Evolutionary conservation across 2,888 invertebrate genomes (phyloP).

Genomic region (Halictus ligatus): DNA sequence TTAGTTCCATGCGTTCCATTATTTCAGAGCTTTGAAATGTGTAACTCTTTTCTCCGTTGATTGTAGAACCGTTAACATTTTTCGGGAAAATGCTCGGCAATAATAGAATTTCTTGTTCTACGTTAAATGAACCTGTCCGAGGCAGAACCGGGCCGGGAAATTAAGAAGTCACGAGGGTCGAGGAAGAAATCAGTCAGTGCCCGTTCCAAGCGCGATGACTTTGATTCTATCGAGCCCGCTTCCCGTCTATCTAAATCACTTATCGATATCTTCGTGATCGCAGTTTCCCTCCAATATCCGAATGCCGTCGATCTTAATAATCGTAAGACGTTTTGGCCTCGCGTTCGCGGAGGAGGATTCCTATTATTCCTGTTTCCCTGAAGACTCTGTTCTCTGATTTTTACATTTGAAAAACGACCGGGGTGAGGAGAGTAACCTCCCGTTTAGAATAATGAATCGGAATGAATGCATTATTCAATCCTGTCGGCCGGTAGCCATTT

Average conservation of each 20-base stretch:
- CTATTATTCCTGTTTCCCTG: background rate
- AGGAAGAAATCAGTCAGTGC: conserved; percentile 65
- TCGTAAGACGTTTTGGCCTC: background rate
- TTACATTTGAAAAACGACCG: background rate
- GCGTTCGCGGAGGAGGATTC: background rate
- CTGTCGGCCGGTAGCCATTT: conserved; percentile 3
- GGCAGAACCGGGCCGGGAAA: conserved; percentile 37
- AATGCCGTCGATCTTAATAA: conserved; percentile 47
- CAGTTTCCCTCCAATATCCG: conserved; percentile 42
- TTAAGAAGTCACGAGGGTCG: conserved; percentile 52
- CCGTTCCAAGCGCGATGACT: conserved; percentile 67
- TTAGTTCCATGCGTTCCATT: no score
- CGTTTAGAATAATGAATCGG: background rate
- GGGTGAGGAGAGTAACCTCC: background rate
- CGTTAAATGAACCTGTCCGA: conserved; percentile 53
- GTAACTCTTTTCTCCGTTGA: no score
- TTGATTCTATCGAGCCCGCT: conserved; percentile 65
- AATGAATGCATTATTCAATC: background rate
- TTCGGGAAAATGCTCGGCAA: background rate
- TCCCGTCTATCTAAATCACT: conserved; percentile 61
- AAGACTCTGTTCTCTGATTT: background rate
- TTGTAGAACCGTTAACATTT: background rate
- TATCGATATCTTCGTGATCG: conserved; percentile 52
- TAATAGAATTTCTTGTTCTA: background rate
- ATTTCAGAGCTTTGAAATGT: no score